Evolutionary conservation across 1,140 invertebrate genomes (phyloP), one percentile per base, ranked within the genome.

Genomic region (Vanessa tameamea): DNA sequence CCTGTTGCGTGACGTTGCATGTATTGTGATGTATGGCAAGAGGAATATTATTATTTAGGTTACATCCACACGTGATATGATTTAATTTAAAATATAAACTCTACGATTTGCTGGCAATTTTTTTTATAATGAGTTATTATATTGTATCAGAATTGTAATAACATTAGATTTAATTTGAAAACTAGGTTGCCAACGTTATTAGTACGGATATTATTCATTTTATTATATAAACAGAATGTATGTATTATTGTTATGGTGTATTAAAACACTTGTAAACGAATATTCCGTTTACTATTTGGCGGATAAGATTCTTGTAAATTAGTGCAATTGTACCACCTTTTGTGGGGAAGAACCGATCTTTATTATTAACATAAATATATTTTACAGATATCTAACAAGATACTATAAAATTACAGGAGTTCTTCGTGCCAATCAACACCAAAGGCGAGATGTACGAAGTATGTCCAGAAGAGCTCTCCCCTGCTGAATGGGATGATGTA

Each of bases 401-500:
- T 9, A 31, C 16, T 64, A 78, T 79, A 64, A 51, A 31, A 66
- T 93, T 92, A 8, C 89, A 95, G 94, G 94, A 94, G 82, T 88
- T 94, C 69, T 95, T 94, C 87, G 94, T 94, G 64, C 94, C 94
- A 20, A 89, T 95, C 68, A 94, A 94, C 74, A 94, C 94, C 5
- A 94, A 94, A 83, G 94, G 94, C 14, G 94, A 94, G 84, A 93
- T 94, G 78, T 95, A 94, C 83, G 94, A 94, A 79, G 93, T 93
- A 55, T 93, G 93, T 66, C 93, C 89, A 0, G 89, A 91, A 72
- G 90, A 92, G 85, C 66, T 90, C 68, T 90, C 92, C n/a, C 93
- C 93, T 11, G 88, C 91, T 68, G 93, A 94, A 76, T 93, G 92
- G 88, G 87, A 87, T 50, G 72, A 76, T 13, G 82, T n/a, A 31